Conservation (phyloP, 2,113 vertebrate species). For the Ptilonorhynchus violaceus region DNA sequence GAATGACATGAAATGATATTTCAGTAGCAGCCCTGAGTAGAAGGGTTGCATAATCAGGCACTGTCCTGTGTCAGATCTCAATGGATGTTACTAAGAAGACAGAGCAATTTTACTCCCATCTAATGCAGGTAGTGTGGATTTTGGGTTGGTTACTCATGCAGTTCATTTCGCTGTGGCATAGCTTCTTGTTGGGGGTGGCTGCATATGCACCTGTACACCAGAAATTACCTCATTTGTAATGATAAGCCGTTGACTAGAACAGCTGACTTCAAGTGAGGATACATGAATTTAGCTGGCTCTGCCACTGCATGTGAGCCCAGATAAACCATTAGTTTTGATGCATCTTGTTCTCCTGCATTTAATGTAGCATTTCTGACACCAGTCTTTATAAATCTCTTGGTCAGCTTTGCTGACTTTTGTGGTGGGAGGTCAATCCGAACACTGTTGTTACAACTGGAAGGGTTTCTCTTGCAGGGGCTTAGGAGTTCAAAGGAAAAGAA, state of each 20-base stretch:
- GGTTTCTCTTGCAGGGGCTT: not conserved
- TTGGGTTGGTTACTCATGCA: not conserved
- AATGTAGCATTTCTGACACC: not conserved
- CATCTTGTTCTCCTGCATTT: not conserved
- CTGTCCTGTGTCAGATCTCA: not conserved
- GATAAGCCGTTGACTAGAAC: not conserved
- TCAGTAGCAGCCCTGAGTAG: conserved; percentile 1
- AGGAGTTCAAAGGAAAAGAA: not conserved
- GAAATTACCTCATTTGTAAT: not conserved
- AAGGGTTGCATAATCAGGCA: conserved; percentile 31
- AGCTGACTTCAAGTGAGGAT: not conserved
- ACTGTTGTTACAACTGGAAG: not conserved
- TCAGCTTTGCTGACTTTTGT: not conserved
- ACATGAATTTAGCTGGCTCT: not conserved
- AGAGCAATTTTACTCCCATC: not conserved
- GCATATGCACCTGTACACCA: not conserved
- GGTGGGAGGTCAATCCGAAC: not conserved
- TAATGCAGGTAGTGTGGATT: not conserved
- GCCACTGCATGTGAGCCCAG: not conserved
- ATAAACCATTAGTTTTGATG: not conserved
- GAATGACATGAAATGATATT: conserved; percentile 45
- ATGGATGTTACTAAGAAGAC: not conserved
- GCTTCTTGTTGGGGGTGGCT: not conserved
- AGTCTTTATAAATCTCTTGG: not conserved
- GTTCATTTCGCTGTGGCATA: not conserved